Evolutionary conservation across 2,797 vertebrate genomes (phyloP).

Genomic region (Diceros bicornis): DNA sequence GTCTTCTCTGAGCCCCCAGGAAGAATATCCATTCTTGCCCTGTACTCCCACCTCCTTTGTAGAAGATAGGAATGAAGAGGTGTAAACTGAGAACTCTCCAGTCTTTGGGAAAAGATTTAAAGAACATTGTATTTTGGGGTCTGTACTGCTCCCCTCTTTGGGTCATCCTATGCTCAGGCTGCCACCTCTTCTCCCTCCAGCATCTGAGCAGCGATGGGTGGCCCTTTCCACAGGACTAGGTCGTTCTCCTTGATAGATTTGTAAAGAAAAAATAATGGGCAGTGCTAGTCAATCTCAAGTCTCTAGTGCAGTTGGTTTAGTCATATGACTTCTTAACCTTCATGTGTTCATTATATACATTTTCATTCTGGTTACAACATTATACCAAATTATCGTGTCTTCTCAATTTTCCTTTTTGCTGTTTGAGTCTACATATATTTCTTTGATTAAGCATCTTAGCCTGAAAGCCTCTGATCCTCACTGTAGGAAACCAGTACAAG

Average conservation of each 20-base stretch:
- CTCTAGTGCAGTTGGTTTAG: background rate
- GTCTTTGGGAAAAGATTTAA: background rate
- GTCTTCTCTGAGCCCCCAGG: background rate
- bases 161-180: background rate
- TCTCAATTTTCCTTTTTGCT: constrained; percentile 72
- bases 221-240: background rate
- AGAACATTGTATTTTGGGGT: background rate
- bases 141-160: background rate
- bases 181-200: background rate
- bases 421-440: constrained; percentile 47
- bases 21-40: background rate
- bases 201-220: background rate
- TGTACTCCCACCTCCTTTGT: background rate
- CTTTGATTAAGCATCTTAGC: constrained; percentile 69
- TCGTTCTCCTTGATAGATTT: background rate
- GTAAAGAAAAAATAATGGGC: background rate
- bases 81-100: background rate
- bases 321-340: constrained; percentile 23
- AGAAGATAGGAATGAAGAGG: background rate
- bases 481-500: constrained; percentile 70
- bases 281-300: background rate
- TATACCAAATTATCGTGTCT: constrained; percentile 43
- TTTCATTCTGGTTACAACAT: constrained; percentile 57
- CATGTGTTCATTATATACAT: background rate
- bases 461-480: constrained; percentile 66